Evolutionary conservation across 2,797 vertebrate genomes (phyloP).

Genomic region (Anas bernieri): DNA sequence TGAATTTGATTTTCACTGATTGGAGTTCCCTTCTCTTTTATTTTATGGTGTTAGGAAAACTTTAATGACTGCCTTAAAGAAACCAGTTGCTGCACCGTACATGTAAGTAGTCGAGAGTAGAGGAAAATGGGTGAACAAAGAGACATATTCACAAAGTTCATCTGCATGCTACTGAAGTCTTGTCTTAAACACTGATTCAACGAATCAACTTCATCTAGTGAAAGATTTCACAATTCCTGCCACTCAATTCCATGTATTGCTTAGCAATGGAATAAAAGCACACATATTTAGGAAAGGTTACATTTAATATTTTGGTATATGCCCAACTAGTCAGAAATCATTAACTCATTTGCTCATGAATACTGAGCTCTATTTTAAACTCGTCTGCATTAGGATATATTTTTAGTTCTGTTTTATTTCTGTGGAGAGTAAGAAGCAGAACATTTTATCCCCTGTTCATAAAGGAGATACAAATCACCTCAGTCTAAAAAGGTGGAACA

Average conservation of each 20-base stretch:
- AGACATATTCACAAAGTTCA: background rate
- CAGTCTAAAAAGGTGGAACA: conserved; percentile 46
- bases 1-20: background rate
- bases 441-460: conserved; percentile 57
- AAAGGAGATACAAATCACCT: conserved; percentile 66
- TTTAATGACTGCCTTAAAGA: background rate
- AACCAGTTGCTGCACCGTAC: background rate
- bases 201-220: background rate
- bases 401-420: conserved; percentile 63
- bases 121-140: background rate
- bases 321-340: conserved; percentile 44
- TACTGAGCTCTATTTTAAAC: conserved; percentile 56
- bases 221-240: background rate
- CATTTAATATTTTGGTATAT: background rate
- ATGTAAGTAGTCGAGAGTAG: background rate
- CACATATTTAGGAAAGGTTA: conserved; percentile 25
- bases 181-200: background rate
- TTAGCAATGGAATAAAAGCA: conserved; percentile 1
- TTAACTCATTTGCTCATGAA: conserved; percentile 54
- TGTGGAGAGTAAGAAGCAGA: conserved; percentile 36
- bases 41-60: background rate
- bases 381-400: conserved; percentile 34
- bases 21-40: background rate
- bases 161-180: background rate
- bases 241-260: background rate